Base-by-base conservation (phyloP, 2,888 invertebrate species). In the Abrostola tripartita region DNA sequence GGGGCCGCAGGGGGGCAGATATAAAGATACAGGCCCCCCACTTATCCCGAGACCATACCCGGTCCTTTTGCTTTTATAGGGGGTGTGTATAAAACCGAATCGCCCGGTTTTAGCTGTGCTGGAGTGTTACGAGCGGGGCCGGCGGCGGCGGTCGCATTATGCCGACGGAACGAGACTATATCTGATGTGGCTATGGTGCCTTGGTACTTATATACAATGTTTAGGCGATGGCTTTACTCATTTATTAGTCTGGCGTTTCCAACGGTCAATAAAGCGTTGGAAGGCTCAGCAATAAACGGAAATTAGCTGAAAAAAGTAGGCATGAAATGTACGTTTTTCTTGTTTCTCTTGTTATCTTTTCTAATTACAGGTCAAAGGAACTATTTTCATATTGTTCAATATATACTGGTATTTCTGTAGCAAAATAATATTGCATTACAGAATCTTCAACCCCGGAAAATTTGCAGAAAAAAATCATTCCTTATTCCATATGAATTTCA, bases 11-110 rank as follows among this genome's bases (percentile, higher is more conserved):
- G 92, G 92, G 88, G 92, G 90, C 89, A 92, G 93, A 94, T 94
- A 94, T 94, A 94, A 93, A 94, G 94, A 94, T 94, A 94, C 93
- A 93, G 92, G 81, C 90, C 90, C 93, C 93, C 94, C 92, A 92
- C 92, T 94, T 93, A 92, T 93, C 93, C 92, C 87, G 91, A 80
- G 92, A 91, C 91, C 89, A 90, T 92, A 89, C 89, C 91, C 92
- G 92, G 93, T 92, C 94, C 93, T 94, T 94, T 94, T 94, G 92
- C 93, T 94, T 94, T 94, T 94, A 94, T 93, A 91, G 93, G 93
- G 94, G 94, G 94, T 94, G 94, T 94, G 92, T 94, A 94, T 94
- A 93, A 94, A 93, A 93, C 94, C 91, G 92, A 93, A 94, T 93
- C 92, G 93, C 93, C 92, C 90, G 92, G 93, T 93, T 94, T 94